Conservation (phyloP, 2,888 invertebrate species). For the Cantharis rustica region DNA sequence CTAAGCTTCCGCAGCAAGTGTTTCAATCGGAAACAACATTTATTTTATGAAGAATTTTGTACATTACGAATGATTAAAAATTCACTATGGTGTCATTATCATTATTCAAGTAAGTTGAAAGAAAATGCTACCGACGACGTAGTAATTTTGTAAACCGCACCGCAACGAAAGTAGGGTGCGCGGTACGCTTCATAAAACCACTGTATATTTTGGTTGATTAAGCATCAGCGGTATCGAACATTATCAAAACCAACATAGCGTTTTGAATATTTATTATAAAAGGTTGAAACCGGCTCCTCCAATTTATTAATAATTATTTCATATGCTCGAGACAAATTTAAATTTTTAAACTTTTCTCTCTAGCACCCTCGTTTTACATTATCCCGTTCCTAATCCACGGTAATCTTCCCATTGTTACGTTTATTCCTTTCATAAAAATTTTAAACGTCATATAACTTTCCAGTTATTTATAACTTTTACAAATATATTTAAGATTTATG, state of each 20-base stretch:
- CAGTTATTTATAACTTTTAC: background rate
- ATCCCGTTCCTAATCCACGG: background rate
- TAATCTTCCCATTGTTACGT: background rate
- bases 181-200: background rate
- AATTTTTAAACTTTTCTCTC: background rate
- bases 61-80: background rate
- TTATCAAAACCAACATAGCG: background rate
- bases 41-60: background rate
- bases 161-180: background rate
- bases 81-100: background rate
- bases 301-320: background rate
- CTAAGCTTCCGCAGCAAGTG: background rate
- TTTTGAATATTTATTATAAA: background rate
- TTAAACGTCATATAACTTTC: background rate
- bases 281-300: background rate
- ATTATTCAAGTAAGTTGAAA: background rate
- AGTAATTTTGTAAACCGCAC: background rate
- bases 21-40: background rate
- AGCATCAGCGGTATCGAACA: background rate
- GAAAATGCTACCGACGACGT: background rate
- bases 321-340: background rate
- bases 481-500: background rate
- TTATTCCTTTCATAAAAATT: background rate
- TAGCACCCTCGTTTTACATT: background rate
- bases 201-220: background rate